phyloP scores from a whole-genome alignment of 2,113 vertebrate genomes.

The Halcyon senegalensis region DNA sequence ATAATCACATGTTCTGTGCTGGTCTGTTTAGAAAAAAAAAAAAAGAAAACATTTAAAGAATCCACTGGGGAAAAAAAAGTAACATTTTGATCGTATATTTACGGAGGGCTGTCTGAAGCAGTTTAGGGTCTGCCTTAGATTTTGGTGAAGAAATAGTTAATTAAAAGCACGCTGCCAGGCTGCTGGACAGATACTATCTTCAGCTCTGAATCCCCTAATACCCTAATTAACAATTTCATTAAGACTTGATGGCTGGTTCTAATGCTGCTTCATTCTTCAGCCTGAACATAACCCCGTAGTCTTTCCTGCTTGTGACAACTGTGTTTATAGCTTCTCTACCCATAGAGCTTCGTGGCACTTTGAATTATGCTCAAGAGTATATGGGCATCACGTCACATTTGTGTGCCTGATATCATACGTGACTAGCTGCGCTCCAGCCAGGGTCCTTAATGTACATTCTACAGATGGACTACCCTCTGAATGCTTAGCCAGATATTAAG shows the following conservation, averaged over 20 bases:
- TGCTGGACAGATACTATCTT: constrained; percentile 52
- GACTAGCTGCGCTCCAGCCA: constrained; percentile 76
- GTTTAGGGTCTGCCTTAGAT: not conserved
- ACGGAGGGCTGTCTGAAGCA: not conserved
- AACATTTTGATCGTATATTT: not conserved
- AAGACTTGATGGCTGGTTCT: constrained; percentile 72
- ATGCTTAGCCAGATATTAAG: constrained; percentile 83
- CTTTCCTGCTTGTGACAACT: constrained; percentile 88
- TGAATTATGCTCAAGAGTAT: constrained; percentile 90
- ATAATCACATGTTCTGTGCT: constrained; percentile 57
- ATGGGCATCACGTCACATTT: constrained; percentile 92
- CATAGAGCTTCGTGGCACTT: constrained; percentile 87
- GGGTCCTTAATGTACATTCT: constrained; percentile 78
- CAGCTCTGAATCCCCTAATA: constrained; percentile 68
- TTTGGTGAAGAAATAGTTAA: constrained; percentile 68
- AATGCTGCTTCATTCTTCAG: constrained; percentile 60
- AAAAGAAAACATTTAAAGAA: not conserved
- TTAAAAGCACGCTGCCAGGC: constrained; percentile 40
- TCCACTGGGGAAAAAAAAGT: not conserved
- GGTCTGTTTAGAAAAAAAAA: constrained; percentile 15
- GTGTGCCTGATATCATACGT: constrained; percentile 84
- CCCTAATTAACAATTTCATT: constrained; percentile 82
- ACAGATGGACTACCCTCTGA: constrained; percentile 75
- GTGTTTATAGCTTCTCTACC: constrained; percentile 86
- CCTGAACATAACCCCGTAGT: constrained; percentile 76